Base-by-base conservation (phyloP, 64 coral and sea anemone genomes). In the Stylophora pistillata region DNA sequence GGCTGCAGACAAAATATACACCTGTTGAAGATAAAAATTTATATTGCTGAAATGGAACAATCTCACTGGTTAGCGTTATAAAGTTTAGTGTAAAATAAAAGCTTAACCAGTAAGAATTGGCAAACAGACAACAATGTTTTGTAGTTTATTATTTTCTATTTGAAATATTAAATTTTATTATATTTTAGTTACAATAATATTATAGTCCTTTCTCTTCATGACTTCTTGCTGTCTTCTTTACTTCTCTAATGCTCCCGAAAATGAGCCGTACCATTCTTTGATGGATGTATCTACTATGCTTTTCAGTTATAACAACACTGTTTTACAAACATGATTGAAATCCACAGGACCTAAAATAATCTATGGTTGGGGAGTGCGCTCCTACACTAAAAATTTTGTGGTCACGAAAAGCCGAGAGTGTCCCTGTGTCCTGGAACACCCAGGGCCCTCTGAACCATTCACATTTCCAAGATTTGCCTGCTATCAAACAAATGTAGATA, bases 291-390 rank as follows among this genome's bases (percentile, higher is more conserved):
- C 1, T 26, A 11, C n/a, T 68, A 68, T 68, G 64, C 64, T 68
- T 68, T 68, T 68, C 26, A 68, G 37, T 25, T 12, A n/a, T 68
- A 21, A 28, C 20, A n/a, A n/a, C 7, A 68, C 64, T 0, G 37
- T 68, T 68, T 65, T 7, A 68, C 64, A 68, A 68, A 21, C 17
- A 18, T 60, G 58, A 21, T 26, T 25, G 26, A 68, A 68, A 68
- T 68, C 64, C 64, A 68, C 64, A 68, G 64, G 64, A 68, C 64
- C 64, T 68, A 68, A n/a, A 68, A 26, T 68, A 68, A 68, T 68
- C 64, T 25, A 68, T 68, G n/a, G 26, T 21, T 21, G 61, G 64
- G 58, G 58, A 15, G 58, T 18, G 58, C 1, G 13, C 58, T 18
- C 17, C 17, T 15, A 60, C 17, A 13, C 17, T 13, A 60, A 60